Conservation (phyloP, 2,888 invertebrate species). For the Dichetophora obliterata region DNA sequence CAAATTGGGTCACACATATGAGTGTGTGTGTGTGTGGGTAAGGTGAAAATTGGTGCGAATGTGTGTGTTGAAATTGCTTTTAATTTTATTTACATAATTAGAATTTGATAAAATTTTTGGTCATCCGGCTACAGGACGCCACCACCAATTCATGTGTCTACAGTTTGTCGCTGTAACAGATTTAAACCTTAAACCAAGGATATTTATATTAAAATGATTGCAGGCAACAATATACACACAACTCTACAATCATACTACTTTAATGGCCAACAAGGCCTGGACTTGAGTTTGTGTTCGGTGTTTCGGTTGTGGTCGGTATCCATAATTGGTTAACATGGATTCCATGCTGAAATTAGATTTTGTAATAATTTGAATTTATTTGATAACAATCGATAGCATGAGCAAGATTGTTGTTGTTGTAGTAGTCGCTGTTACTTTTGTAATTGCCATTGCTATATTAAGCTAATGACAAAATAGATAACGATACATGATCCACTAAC, state of each 20-base stretch:
- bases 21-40: not conserved
- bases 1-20: not conserved
- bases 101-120: slow-evolving; percentile 50
- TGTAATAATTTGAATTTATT: slow-evolving; percentile 59
- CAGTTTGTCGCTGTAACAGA: slow-evolving; percentile 7
- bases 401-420: not conserved
- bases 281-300: slow-evolving; percentile 1
- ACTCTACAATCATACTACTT: not conserved
- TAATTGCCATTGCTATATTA: not conserved
- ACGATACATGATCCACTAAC: not conserved
- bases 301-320: slow-evolving; percentile 15
- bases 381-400: slow-evolving; percentile 13
- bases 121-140: slow-evolving; percentile 9
- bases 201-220: not conserved
- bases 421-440: not conserved
- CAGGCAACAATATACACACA: not conserved
- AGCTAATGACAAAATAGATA: not conserved
- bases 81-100: slow-evolving; percentile 55
- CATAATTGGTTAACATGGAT: slow-evolving; percentile 30
- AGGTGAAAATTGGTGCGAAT: slow-evolving; percentile 3
- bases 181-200: slow-evolving; percentile 19
- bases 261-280: not conserved
- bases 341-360: slow-evolving; percentile 58
- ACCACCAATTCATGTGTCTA: not conserved
- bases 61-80: slow-evolving; percentile 57